Conservation (phyloP, 2,797 vertebrate genomes). For the Parotocinclus haroldoi region DNA sequence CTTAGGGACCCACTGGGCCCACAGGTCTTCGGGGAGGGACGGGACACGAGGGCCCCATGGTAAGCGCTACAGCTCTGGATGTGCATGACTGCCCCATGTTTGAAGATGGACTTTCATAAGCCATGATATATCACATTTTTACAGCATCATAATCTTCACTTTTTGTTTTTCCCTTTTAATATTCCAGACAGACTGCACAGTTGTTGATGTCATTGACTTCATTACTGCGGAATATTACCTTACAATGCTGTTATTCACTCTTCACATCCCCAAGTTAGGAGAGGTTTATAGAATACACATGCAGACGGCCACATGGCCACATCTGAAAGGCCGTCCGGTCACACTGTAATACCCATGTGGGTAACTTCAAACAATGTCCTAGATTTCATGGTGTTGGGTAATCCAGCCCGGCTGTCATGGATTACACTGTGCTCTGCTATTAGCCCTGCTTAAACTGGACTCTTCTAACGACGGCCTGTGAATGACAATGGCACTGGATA, state of each 20-base stretch:
- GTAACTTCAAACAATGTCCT: slow-evolving; percentile 15
- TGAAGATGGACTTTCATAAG: too few species aligned
- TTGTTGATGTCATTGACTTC: neutral
- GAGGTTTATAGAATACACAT: too few species aligned
- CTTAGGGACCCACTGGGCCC: slow-evolving; percentile 70
- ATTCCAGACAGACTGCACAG: neutral
- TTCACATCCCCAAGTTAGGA: slow-evolving; percentile 3
- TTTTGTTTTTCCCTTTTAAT: neutral
- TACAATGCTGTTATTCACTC: too few species aligned
- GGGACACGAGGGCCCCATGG: slow-evolving; percentile 79
- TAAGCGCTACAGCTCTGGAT: slow-evolving; percentile 50
- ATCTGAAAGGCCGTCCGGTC: slow-evolving; percentile 2
- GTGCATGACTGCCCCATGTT: too few species aligned
- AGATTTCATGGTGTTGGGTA: slow-evolving; percentile 18
- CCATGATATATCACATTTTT: too few species aligned
- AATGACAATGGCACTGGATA: neutral
- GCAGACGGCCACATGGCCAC: slow-evolving; percentile 27
- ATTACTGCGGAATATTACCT: neutral
- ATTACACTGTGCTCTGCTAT: too few species aligned
- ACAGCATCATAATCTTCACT: too few species aligned
- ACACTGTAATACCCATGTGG: slow-evolving; percentile 24
- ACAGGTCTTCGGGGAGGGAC: slow-evolving; percentile 72
- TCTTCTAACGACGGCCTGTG: neutral
- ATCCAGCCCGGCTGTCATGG: slow-evolving; percentile 9
- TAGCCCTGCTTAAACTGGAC: neutral